Percentiles rank a stretch among this genome's conserved stretches.
These are phyloP conservation scores for Delia radicum DNA, from an alignment of 1,140 invertebrate genomes.

Conservation along the genomic window DNA sequence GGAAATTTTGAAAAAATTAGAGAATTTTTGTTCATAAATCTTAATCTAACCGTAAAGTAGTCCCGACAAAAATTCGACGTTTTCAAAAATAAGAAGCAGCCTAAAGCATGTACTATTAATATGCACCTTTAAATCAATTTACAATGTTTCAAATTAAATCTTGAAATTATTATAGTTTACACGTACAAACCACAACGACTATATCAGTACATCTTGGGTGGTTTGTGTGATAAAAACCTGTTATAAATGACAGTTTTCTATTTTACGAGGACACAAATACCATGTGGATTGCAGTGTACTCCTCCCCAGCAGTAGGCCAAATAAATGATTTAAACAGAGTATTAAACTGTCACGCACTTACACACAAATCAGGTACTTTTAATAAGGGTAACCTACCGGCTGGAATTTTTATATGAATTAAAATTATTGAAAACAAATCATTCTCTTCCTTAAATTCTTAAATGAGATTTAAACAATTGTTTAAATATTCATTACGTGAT, in stretches of 20 bases:
- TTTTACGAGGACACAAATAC: conserved; percentile 18
- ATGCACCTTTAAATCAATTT: not conserved
- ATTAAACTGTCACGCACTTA: not conserved
- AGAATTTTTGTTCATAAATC: too few relatives aligned
- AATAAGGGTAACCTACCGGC: conserved; percentile 10
- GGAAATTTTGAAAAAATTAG: too few relatives aligned
- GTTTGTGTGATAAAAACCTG: conserved; percentile 10
- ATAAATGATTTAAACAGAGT: conserved; percentile 9
- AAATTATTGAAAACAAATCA: not conserved
- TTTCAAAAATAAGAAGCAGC: too few relatives aligned
- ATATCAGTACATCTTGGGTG: not conserved
- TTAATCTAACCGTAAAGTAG: too few relatives aligned
- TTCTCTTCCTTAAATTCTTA: not conserved
- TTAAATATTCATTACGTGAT: conserved; percentile 5
- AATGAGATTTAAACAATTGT: not conserved
- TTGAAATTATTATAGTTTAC: not conserved
- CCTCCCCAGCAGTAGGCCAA: not conserved
- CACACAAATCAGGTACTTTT: not conserved
- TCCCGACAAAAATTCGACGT: too few relatives aligned
- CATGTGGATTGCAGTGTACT: too few relatives aligned
- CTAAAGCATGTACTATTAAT: too few relatives aligned
- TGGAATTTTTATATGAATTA: not conserved
- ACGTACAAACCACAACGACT: not conserved
- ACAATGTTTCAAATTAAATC: not conserved
- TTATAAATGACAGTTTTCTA: conserved; percentile 3